A percentile compares a stretch with the other conserved stretches of the same genome.
Conservation (phyloP, 2,797 vertebrate species). For the Poecilia wingei region DNA sequence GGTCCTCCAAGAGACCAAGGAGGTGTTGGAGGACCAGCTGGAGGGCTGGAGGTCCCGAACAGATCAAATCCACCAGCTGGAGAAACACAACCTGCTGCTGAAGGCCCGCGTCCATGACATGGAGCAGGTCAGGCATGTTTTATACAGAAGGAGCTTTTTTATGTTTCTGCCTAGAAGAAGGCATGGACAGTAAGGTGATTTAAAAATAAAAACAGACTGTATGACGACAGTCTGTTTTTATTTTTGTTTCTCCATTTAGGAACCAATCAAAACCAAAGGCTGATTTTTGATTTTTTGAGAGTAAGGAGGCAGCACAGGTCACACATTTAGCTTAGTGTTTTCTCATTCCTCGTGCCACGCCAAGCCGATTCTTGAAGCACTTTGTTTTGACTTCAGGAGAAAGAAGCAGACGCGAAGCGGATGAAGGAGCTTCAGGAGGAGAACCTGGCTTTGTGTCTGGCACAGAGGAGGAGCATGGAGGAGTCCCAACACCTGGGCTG, state of each 20-base stretch:
- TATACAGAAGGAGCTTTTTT: not conserved
- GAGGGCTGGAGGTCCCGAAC: conserved; percentile 89
- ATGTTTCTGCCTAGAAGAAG: not conserved
- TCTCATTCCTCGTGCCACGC: not conserved
- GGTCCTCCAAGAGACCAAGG: conserved; percentile 93
- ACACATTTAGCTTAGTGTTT: not conserved
- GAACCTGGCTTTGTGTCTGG: conserved; percentile 92
- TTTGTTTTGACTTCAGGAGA: conserved; percentile 77
- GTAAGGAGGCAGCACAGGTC: not conserved
- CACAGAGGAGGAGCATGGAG: conserved; percentile 95
- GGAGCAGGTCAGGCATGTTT: conserved; percentile 86
- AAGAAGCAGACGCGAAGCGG: conserved; percentile 86
- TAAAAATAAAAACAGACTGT: too few species aligned
- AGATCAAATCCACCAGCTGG: conserved; percentile 92
- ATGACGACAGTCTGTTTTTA: not conserved
- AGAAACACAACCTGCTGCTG: conserved; percentile 90
- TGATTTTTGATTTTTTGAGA: not conserved
- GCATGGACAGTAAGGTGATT: not conserved
- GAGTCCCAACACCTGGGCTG: conserved; percentile 94
- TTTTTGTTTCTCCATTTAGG: not conserved
- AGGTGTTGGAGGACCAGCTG: conserved; percentile 92
- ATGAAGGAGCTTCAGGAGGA: conserved; percentile 95
- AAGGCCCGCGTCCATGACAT: conserved; percentile 90
- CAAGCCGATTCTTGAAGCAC: not conserved
- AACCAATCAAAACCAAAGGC: not conserved